Evolutionary conservation across 1,140 invertebrate genomes (phyloP).

Genomic region (Zaprionus lachaisei): DNA sequence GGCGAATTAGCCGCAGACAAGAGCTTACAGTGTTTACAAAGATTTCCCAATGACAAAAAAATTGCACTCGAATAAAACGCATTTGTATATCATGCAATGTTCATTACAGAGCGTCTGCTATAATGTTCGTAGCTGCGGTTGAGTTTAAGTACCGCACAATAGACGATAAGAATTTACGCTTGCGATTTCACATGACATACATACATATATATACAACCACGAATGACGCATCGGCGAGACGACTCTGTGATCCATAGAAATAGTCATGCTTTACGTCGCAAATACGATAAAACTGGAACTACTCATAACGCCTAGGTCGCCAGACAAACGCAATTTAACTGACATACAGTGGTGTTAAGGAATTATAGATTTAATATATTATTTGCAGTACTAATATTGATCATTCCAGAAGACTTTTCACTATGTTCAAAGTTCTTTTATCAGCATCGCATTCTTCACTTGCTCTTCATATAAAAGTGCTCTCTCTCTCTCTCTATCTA

Average conservation of each 20-base stretch:
- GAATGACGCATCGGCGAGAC: conserved; percentile 19
- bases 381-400: background rate
- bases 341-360: background rate
- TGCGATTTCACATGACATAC: background rate
- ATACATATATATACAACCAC: background rate
- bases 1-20: conserved; percentile 30
- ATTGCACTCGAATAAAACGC: background rate
- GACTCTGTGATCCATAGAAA: conserved; percentile 10
- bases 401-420: background rate
- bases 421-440: background rate
- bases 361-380: background rate
- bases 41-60: conserved; percentile 23
- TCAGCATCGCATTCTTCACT: background rate
- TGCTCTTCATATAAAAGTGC: background rate
- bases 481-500: background rate
- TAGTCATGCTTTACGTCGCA: conserved; percentile 5
- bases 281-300: conserved; percentile 4
- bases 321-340: background rate
- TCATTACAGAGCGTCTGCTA: background rate
- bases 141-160: background rate
- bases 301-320: background rate
- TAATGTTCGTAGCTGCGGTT: background rate
- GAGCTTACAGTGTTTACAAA: conserved; percentile 23
- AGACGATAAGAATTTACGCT: conserved; percentile 3
- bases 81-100: conserved; percentile 7